A percentile compares a stretch with the other conserved stretches of the same genome.
phyloP scores from a whole-genome alignment of 2,797 vertebrate genomes.

The Phaenicophaeus curvirostris region DNA sequence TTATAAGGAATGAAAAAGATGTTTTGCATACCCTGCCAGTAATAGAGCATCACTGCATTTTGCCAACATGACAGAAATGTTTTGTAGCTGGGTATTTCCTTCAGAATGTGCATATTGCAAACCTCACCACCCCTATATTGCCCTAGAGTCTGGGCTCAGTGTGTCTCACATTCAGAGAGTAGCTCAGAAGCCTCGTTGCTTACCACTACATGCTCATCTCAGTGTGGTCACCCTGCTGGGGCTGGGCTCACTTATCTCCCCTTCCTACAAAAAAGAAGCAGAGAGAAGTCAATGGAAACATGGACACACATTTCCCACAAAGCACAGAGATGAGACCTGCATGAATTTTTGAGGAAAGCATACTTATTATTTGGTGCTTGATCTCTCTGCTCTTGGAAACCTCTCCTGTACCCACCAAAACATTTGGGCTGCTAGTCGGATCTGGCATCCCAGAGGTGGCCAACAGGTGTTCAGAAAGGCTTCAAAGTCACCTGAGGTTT shows the following conservation, averaged over 20 bases:
- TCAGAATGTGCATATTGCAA: neutral
- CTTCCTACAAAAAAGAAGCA: neutral
- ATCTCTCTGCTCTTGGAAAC: neutral
- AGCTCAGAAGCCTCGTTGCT: too few species aligned
- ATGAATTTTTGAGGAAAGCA: neutral
- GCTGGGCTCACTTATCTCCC: neutral
- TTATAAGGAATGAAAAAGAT: neutral
- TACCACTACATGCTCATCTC: neutral
- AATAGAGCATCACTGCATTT: neutral
- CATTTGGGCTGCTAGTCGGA: neutral
- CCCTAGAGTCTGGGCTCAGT: neutral
- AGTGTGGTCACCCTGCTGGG: neutral
- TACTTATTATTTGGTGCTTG: neutral
- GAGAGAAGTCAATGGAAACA: neutral
- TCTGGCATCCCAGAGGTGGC: neutral
- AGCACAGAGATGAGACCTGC: neutral
- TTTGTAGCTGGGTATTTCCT: neutral
- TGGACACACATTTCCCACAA: neutral
- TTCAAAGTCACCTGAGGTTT: neutral
- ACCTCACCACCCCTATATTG: neutral
- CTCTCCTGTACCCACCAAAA: neutral
- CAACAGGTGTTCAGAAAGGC: neutral
- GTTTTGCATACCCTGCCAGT: neutral
- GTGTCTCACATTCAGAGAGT: accelerated
- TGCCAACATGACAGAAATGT: neutral